Evolutionary conservation across 2,888 invertebrate genomes (phyloP).

Genomic region (Pantelozetes paolii): DNA sequence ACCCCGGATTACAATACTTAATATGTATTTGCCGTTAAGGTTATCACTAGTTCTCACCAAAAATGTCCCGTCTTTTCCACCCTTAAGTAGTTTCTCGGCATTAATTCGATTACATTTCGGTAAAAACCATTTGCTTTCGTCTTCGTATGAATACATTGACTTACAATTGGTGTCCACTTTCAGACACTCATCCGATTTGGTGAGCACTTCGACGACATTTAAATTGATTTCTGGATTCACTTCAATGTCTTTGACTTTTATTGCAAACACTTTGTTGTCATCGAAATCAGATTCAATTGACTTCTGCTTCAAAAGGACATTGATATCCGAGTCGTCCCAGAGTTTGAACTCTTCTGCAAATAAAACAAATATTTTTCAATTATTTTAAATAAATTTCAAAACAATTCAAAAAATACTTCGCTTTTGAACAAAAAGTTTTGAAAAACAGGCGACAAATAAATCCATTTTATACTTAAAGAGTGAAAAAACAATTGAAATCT

Average conservation of each 20-base stretch:
- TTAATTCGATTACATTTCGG: conserved; percentile 69
- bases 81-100: conserved; percentile 70
- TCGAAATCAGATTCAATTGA: not conserved
- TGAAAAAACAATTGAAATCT: no score
- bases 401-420: not conserved
- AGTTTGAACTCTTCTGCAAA: not conserved
- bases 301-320: not conserved
- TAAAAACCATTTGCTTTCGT: conserved; percentile 72
- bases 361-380: not conserved
- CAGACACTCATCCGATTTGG: not conserved
- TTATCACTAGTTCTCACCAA: conserved; percentile 76
- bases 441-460: not conserved
- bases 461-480: no score
- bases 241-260: no score
- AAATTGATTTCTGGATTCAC: not conserved
- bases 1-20: conserved; percentile 82
- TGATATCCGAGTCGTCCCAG: not conserved
- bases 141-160: conserved; percentile 59
- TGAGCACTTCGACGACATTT: not conserved
- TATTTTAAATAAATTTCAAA: not conserved
- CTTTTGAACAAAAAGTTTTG: not conserved
- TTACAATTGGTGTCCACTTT: not conserved
- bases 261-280: not conserved
- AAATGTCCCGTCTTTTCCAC: conserved; percentile 84
- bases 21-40: conserved; percentile 65